Conservation (phyloP, 2,797 vertebrate species). For the Chelidonichthys spinosus region DNA sequence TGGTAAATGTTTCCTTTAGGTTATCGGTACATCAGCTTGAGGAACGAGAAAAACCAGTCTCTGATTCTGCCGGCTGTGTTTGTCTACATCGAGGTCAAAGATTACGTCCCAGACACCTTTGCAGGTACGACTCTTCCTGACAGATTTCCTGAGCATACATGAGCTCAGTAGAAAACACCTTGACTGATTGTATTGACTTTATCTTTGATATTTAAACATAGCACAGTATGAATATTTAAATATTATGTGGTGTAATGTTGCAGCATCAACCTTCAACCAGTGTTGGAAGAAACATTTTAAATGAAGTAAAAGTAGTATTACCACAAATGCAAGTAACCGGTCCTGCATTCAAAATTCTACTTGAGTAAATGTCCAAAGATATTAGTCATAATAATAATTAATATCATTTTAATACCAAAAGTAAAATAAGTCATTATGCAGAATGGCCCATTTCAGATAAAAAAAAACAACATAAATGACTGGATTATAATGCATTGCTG, state of each 20-base stretch:
- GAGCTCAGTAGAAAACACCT: neutral
- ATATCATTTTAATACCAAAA: no score
- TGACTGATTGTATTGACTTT: neutral
- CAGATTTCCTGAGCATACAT: neutral
- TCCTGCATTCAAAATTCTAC: neutral
- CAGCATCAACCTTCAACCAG: neutral
- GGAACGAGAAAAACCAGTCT: conserved; percentile 95
- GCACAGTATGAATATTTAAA: neutral
- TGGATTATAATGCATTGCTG: neutral
- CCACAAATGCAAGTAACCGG: neutral
- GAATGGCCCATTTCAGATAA: no score
- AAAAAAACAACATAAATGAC: neutral
- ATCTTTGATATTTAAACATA: neutral
- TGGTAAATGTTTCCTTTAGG: conserved; percentile 77
- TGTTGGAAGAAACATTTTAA: neutral
- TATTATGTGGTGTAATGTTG: neutral
- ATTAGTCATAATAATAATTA: neutral
- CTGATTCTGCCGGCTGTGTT: conserved; percentile 93
- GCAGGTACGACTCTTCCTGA: conserved; percentile 85
- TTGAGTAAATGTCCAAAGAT: neutral
- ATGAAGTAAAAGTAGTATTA: neutral
- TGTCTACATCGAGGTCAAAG: conserved; percentile 96
- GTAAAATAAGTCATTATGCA: no score
- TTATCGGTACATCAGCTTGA: conserved; percentile 95
- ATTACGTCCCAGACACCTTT: conserved; percentile 97